These are phyloP conservation scores for Eubasilissa splendida DNA, from an alignment of 2,888 invertebrate species.

Conservation along the genomic window DNA sequence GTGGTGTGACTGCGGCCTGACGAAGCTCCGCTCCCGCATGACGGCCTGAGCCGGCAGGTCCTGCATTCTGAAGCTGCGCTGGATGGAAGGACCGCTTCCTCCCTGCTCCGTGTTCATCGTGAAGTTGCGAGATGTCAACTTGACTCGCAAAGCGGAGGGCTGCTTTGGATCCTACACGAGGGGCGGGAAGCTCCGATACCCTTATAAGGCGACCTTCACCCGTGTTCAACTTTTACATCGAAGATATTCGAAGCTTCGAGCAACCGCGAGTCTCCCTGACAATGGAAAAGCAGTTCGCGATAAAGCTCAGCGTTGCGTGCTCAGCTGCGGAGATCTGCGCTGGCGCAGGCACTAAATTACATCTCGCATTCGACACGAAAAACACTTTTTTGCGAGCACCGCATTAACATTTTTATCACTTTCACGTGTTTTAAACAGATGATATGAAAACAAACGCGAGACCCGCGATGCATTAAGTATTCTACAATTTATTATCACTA, in stretches of 20 bases:
- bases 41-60: slow-evolving; percentile 74
- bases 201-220: slow-evolving; percentile 4
- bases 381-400: slow-evolving; percentile 1
- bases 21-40: slow-evolving; percentile 81
- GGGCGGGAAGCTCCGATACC: slow-evolving; percentile 2
- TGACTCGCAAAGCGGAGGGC: too few species aligned
- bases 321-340: slow-evolving; percentile 5
- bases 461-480: not conserved
- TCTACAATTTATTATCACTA: not conserved
- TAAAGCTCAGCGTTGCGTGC: not conserved
- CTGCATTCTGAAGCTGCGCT: slow-evolving; percentile 72
- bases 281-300: not conserved
- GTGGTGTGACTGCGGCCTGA: slow-evolving; percentile 74
- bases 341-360: not conserved
- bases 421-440: slow-evolving; percentile 63
- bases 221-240: not conserved
- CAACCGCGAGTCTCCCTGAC: not conserved
- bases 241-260: not conserved
- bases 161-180: not conserved
- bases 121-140: not conserved
- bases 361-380: slow-evolving; percentile 15
- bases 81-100: slow-evolving; percentile 63
- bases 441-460: not conserved
- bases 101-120: slow-evolving; percentile 46
- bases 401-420: slow-evolving; percentile 61